Base-by-base conservation (phyloP, 2,888 invertebrate genomes). In the Theodoxus fluviatilis region DNA sequence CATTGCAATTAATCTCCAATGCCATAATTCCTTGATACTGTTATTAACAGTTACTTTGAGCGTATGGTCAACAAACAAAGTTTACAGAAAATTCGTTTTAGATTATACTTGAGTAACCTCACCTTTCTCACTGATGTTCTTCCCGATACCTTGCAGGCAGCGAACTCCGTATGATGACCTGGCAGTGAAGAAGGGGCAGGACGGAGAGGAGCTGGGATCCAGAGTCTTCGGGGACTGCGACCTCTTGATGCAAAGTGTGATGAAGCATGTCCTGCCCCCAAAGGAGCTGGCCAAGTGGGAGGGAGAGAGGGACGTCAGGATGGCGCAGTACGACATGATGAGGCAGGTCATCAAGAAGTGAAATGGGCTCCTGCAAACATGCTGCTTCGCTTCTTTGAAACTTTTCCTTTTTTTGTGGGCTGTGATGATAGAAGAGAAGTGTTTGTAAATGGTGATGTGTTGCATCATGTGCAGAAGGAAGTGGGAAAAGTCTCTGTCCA, bases 141-240 rank as follows among this genome's bases (percentile, higher is more conserved):
- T 22, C 57, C 15, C 57, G n/a, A n/a, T n/a, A n/a, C n/a, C n/a
- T 71, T 72, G 25, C 72, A 77, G 77, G 69, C 77, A 77, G 71
- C 68, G 47, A 9, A 77, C 77, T 4, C 75, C 74, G 3, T 76
- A 75, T 55, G 77, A 77, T 35, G 52, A 65, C 4, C 66, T 71
- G 35, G 75, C 75, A 47, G 25, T 59, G 3, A 49, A 35, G n/a
- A 73, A 70, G 52, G 69, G 67, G 3, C 33, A 47, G 3, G 73
- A 73, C 18, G 71, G 66, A 28, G 25, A 49, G 35, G 70, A 47
- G 12, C 40, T 75, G 1, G 82, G 82, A 0, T 74, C 78, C 38
- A 74, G 80, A n/a, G 76, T 82, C 40, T 78, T 76, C 71, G 77
- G 78, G 25, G 79, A 82, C 75, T 81, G 80, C 73, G 82, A 82